Conservation (phyloP, 1,140 invertebrate genomes). For the Aphis gossypii region DNA sequence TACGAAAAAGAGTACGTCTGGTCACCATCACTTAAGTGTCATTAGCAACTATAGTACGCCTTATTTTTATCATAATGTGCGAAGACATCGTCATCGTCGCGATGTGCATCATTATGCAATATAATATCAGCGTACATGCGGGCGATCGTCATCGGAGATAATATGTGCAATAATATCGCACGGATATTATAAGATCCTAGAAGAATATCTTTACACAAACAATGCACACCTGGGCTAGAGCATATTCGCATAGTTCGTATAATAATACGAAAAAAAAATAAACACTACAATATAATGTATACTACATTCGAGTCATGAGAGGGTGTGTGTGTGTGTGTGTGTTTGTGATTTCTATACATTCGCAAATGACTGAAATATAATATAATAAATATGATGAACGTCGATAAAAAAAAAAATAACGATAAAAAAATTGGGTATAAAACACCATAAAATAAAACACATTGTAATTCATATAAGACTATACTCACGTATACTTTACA, state of each 20-base stretch:
- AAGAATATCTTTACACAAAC: not conserved
- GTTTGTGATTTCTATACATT: not conserved
- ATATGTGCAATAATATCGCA: conserved; percentile 6
- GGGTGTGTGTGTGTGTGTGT: too few species aligned
- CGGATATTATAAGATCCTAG: not conserved
- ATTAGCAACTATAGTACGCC: not conserved
- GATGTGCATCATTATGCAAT: not conserved
- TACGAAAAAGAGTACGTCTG: too few species aligned
- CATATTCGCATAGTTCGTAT: not conserved
- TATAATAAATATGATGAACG: not conserved
- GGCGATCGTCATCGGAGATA: not conserved
- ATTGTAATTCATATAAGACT: too few species aligned
- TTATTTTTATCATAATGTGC: not conserved
- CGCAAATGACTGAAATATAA: not conserved
- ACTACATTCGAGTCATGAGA: not conserved
- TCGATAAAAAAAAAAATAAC: not conserved
- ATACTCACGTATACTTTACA: too few species aligned
- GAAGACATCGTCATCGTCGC: not conserved
- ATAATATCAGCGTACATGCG: not conserved
- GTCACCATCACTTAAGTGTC: not conserved
- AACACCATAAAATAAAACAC: too few species aligned
- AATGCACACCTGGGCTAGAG: not conserved
- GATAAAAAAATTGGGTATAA: too few species aligned
- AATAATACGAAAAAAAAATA: not conserved
- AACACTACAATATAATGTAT: too few species aligned